Base-by-base conservation (phyloP, 2,888 invertebrate species). In the Diaphora mendica region DNA sequence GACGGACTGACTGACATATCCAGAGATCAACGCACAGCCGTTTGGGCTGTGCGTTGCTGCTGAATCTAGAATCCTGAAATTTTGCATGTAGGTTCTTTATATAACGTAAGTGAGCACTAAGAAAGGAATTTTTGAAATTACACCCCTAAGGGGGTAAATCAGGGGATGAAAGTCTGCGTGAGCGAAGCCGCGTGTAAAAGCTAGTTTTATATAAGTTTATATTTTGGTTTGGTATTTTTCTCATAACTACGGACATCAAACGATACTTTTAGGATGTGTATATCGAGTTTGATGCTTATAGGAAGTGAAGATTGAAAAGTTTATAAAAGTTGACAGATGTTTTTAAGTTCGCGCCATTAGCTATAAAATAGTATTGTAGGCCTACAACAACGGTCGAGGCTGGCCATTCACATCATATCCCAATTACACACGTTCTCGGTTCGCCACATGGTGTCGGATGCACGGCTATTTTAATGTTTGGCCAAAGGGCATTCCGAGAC, bases 391-490 rank as follows among this genome's bases (percentile, higher is more conserved):
- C 74, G 75, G 77, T 78, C 79, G 82, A 79, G 78, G 76, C 80
- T 81, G 80, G 76, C 74, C 81, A 71, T 79, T 85, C 77, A 79
- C 80, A 85, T 77, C 74, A 77, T 75, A 79, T 77, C 77, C 77
- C 72, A 77, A 75, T 77, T 81, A 76, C 72, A 82, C 59, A 73
- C 70, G 77, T 59, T 67, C 77, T 78, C 68, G 73, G 74, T 67
- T 76, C 80, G 74, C 76, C 75, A 78, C 77, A 79, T 78, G 83
- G 82, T 85, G 78, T 84, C 86, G 82, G 81, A 83, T 87, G 85
- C 84, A 85, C 81, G 77, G 85, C 85, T 91, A 91, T 91, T 91
- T 91, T 86, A 85, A 87, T 81, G 79, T 82, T 83, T 84, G 85
- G 73, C 86, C 86, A 90, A 90, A 89, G 89, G 86, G 88, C 88